Conservation (phyloP, 2,797 vertebrate species). For the Cyclopterus lumpus region DNA sequence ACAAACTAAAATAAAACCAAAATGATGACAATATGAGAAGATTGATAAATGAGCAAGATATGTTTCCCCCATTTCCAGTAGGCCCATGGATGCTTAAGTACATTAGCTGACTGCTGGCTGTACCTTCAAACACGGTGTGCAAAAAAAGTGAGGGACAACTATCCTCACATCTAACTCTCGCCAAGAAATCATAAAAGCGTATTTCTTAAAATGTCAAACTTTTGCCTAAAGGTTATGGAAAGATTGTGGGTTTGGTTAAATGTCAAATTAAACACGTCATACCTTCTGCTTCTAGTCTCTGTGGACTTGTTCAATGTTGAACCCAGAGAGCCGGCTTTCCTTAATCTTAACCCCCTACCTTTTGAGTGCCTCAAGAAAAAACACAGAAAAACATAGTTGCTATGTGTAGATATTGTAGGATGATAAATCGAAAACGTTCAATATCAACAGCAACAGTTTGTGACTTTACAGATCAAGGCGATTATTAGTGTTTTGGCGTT, state of each 20-base stretch:
- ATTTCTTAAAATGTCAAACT: not conserved
- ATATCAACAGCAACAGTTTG: not conserved
- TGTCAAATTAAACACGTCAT: not conserved
- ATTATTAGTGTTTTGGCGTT: not conserved
- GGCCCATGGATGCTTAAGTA: not conserved
- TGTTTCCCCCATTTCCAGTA: not conserved
- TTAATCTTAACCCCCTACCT: not conserved
- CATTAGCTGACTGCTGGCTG: not conserved
- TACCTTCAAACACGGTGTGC: not conserved
- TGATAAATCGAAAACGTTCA: not conserved
- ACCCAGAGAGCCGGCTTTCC: not conserved
- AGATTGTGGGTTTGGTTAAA: conserved; percentile 7
- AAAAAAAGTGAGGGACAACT: not conserved
- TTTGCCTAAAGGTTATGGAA: conserved; percentile 2
- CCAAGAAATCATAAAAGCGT: not conserved
- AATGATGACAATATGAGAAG: not conserved
- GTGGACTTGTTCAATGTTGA: not conserved
- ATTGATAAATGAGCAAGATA: too few species aligned
- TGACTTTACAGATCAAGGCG: not conserved
- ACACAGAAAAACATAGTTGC: too few species aligned
- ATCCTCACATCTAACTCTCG: not conserved
- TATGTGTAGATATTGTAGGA: not conserved
- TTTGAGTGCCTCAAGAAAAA: not conserved
- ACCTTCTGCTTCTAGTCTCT: not conserved
- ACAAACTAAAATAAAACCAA: not conserved